Conservation (phyloP, 2,888 invertebrate genomes). For the Brassicogethes aeneus region DNA sequence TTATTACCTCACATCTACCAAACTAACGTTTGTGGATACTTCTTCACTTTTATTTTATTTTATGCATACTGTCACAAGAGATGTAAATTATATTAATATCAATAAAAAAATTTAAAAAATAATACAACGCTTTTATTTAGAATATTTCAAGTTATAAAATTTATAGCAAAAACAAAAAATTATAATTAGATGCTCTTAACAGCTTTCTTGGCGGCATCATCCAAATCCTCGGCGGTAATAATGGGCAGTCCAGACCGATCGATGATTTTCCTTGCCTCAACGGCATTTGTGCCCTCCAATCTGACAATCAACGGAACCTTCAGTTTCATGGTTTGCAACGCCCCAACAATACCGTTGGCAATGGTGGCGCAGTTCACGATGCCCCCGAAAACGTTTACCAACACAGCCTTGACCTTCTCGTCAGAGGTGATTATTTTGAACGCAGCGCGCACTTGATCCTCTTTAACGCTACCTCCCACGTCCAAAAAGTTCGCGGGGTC, state of each 20-base stretch:
- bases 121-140: too few species aligned
- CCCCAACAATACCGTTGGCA: conserved; percentile 89
- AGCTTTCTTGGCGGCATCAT: conserved; percentile 87
- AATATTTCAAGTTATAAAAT: conserved; percentile 19
- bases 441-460: conserved; percentile 88
- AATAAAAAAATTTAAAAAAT: too few species aligned
- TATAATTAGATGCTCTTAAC: conserved; percentile 44
- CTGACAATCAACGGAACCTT: conserved; percentile 87
- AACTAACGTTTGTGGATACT: too few species aligned
- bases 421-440: conserved; percentile 82
- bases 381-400: conserved; percentile 98
- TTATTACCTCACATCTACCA: too few species aligned
- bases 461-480: conserved; percentile 92
- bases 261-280: conserved; percentile 73
- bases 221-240: conserved; percentile 73
- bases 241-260: conserved; percentile 77
- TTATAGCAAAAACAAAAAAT: conserved; percentile 1
- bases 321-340: conserved; percentile 70
- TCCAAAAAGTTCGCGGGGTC: conserved; percentile 97
- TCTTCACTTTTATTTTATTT: too few species aligned
- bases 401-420: conserved; percentile 83
- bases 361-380: conserved; percentile 98
- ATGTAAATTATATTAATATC: too few species aligned
- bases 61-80: too few species aligned
- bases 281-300: conserved; percentile 91